These are phyloP conservation scores for Falco peregrinus DNA, from an alignment of 2,797 vertebrate species.

Conservation along the genomic window DNA sequence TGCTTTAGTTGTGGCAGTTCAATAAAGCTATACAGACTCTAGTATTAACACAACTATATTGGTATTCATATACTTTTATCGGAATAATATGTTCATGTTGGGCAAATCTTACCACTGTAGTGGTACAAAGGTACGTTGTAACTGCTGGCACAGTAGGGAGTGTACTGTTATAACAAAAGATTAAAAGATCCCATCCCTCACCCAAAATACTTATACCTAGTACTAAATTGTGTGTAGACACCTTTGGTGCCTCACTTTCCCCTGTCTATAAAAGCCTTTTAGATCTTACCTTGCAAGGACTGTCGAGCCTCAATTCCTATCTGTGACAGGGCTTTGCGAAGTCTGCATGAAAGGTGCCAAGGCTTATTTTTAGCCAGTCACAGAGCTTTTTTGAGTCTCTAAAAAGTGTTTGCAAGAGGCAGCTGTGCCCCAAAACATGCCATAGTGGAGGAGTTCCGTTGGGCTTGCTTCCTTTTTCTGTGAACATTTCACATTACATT, in stretches of 20 bases:
- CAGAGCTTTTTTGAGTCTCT: background rate
- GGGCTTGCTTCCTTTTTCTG: background rate
- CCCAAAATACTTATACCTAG: background rate
- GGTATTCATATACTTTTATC: conserved; percentile 25
- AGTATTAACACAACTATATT: background rate
- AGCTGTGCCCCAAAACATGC: background rate
- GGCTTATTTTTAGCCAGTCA: background rate
- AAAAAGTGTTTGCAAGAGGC: background rate
- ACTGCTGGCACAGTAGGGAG: background rate
- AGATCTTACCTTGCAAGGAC: background rate
- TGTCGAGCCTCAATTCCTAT: background rate
- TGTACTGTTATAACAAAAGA: background rate
- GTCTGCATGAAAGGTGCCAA: background rate
- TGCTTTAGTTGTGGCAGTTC: background rate
- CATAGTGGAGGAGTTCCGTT: background rate
- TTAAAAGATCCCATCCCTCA: background rate
- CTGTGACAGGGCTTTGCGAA: background rate
- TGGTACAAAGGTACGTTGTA: too few relatives aligned
- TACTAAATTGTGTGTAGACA: background rate
- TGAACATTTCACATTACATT: background rate
- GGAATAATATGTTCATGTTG: background rate
- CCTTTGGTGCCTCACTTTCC: background rate
- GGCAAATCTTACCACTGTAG: background rate
- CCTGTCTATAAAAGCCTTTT: background rate
- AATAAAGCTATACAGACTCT: conserved; percentile 4